These are phyloP conservation scores for Neosilurus hyrtlii DNA, from an alignment of 2,797 vertebrate species.

Conservation along the genomic window DNA sequence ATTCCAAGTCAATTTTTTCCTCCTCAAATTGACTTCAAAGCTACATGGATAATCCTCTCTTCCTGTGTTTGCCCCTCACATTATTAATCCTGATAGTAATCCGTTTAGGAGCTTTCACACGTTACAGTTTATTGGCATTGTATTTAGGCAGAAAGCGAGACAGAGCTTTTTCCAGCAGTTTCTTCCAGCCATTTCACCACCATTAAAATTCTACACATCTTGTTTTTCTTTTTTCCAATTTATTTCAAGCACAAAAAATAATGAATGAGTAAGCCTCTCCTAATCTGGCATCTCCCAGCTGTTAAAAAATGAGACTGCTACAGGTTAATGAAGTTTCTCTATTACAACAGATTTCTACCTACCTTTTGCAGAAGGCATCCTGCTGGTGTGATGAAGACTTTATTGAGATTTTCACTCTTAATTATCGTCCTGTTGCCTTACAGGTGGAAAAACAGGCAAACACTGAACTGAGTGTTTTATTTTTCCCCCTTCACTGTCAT, in stretches of 20 bases:
- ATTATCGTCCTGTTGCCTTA: constrained; percentile 35
- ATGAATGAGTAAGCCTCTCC: constrained; percentile 27
- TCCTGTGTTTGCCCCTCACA: constrained; percentile 58
- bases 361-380: constrained; percentile 29
- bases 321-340: too few species aligned
- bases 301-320: constrained; percentile 42
- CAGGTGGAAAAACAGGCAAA: constrained; percentile 11
- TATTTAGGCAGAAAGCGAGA: constrained; percentile 54
- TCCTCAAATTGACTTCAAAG: constrained; percentile 74
- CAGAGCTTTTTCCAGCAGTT: constrained; percentile 44
- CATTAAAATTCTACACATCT: constrained; percentile 17
- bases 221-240: constrained; percentile 20
- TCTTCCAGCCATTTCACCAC: constrained; percentile 23
- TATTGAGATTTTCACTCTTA: constrained; percentile 30
- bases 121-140: constrained; percentile 69
- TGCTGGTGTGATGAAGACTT: constrained; percentile 32
- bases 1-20: constrained; percentile 67
- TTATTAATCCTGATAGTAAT: constrained; percentile 80
- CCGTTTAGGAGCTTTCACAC: constrained; percentile 73
- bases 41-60: constrained; percentile 72
- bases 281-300: constrained; percentile 47
- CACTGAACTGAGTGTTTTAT: neutral
- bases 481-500: neutral
- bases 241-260: constrained; percentile 32
- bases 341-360: too few species aligned